A percentile compares a stretch with the other conserved stretches of the same genome.
Conservation (phyloP, 2,113 vertebrate genomes). For the Sceloporus tristichus region DNA sequence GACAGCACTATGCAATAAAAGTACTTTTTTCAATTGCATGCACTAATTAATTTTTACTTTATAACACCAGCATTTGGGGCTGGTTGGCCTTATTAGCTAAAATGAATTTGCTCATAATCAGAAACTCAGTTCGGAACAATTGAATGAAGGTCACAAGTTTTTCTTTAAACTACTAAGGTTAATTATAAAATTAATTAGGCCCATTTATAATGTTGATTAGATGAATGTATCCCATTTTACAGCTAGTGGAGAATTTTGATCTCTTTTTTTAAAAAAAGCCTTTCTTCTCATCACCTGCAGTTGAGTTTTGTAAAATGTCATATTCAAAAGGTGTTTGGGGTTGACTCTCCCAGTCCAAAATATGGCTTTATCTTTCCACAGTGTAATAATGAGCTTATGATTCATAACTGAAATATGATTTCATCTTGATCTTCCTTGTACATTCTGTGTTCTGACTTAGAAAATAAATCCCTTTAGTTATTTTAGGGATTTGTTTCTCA, state of each 20-base stretch:
- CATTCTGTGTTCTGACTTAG: not conserved
- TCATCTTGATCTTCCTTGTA: not conserved
- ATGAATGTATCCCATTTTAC: constrained; percentile 57
- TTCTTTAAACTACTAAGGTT: constrained; percentile 73
- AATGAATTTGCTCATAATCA: constrained; percentile 66
- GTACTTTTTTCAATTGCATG: constrained; percentile 56
- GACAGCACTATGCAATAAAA: constrained; percentile 53
- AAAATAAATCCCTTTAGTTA: not conserved
- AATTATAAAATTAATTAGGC: constrained; percentile 77
- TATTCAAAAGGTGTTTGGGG: constrained; percentile 28
- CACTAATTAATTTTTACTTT: constrained; percentile 47
- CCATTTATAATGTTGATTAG: constrained; percentile 68
- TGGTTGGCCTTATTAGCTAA: constrained; percentile 61
- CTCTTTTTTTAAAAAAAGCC: constrained; percentile 25
- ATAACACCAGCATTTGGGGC: constrained; percentile 54
- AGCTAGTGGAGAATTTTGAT: constrained; percentile 43
- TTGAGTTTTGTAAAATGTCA: constrained; percentile 19
- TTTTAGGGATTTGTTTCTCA: constrained; percentile 40
- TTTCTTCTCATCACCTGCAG: not conserved
- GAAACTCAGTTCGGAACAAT: constrained; percentile 70
- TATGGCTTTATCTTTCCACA: not conserved
- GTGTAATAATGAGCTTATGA: not conserved
- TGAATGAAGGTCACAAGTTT: constrained; percentile 62
- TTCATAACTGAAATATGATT: not conserved
- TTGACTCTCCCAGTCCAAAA: not conserved